These are phyloP conservation scores for Ashinkailepas kermadecensis DNA, from an alignment of 2,888 invertebrate genomes.

Conservation along the genomic window DNA sequence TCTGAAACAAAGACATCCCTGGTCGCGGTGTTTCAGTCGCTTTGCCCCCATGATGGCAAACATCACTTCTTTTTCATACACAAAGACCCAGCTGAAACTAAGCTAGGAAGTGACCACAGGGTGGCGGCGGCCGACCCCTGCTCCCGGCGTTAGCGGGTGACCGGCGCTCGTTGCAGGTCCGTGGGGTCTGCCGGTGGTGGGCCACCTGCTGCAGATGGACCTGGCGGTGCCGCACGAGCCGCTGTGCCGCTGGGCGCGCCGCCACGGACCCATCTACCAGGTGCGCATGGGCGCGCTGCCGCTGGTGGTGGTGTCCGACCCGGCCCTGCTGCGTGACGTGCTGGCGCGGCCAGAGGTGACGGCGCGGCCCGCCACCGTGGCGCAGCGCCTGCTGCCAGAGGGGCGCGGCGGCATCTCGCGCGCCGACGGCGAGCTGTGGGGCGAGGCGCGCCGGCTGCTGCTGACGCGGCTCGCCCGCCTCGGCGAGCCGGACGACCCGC, in stretches of 20 bases:
- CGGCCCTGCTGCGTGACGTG: slow-evolving; percentile 30
- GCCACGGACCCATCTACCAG: slow-evolving; percentile 34
- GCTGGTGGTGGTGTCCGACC: slow-evolving; percentile 32
- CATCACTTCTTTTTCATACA: no score
- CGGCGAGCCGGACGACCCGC: not conserved
- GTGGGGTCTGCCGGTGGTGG: slow-evolving; percentile 34
- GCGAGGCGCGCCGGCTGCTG: slow-evolving; percentile 9
- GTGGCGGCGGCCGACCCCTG: no score
- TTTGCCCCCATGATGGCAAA: no score
- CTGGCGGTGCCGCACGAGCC: slow-evolving; percentile 27
- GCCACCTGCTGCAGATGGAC: slow-evolving; percentile 34
- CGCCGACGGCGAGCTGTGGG: slow-evolving; percentile 21
- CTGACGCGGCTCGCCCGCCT: slow-evolving; percentile 1
- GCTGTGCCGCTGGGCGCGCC: slow-evolving; percentile 29
- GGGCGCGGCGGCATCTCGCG: slow-evolving; percentile 14
- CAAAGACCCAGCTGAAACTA: no score
- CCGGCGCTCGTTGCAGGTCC: slow-evolving; percentile 33
- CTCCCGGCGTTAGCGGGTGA: no score
- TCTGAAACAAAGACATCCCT: no score
- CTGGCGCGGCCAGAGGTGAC: slow-evolving; percentile 25
- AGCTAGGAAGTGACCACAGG: no score
- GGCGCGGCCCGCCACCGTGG: not conserved
- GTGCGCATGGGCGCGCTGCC: slow-evolving; percentile 30
- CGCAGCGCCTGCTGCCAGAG: slow-evolving; percentile 9
- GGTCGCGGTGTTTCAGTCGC: no score